These are phyloP conservation scores for Nylanderia fulva DNA, from an alignment of 1,140 invertebrate species.

Conservation along the genomic window DNA sequence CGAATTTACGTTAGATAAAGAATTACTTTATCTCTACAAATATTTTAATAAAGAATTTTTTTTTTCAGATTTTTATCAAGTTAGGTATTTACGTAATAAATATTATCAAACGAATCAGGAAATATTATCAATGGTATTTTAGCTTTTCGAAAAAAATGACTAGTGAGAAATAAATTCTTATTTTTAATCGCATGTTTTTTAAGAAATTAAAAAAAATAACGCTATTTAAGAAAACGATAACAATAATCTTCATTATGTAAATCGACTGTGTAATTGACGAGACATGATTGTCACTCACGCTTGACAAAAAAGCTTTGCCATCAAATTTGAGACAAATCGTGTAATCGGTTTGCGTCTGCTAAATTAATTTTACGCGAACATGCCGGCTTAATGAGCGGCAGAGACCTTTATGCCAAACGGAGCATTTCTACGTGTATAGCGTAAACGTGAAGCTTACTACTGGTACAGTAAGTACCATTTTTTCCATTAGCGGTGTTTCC, in stretches of 20 bases:
- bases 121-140: not conserved
- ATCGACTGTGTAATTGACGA: not conserved
- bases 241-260: not conserved
- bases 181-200: not conserved
- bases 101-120: not conserved
- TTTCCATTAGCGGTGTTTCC: conserved; percentile 42
- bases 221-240: not conserved
- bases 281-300: not conserved
- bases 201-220: not conserved
- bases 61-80: not conserved
- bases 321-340: conserved; percentile 11
- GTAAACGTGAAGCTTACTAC: conserved; percentile 28
- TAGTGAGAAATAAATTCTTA: not conserved
- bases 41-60: too few relatives aligned
- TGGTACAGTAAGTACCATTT: conserved; percentile 48
- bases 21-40: too few relatives aligned
- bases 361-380: conserved; percentile 69
- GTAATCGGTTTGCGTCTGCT: conserved; percentile 44
- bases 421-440: conserved; percentile 67
- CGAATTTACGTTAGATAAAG: too few relatives aligned
- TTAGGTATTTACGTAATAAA: not conserved
- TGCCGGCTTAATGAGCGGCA: conserved; percentile 68
- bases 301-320: not conserved
- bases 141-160: not conserved
- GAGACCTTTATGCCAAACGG: conserved; percentile 79